phyloP scores from a whole-genome alignment of 2,797 vertebrate species.

The Phalloptychus januarius region DNA sequence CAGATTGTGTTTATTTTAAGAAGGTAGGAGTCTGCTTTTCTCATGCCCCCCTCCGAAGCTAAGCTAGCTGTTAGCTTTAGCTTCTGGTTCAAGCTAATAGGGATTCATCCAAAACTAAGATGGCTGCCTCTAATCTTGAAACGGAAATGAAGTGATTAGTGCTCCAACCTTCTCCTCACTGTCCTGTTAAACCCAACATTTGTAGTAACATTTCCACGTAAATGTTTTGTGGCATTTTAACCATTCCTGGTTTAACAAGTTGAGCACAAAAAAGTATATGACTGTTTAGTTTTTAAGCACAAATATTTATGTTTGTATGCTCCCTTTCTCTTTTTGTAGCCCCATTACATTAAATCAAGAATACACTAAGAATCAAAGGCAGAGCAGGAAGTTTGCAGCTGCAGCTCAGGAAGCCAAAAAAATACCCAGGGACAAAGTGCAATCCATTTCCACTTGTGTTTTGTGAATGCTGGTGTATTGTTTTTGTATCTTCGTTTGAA shows the following conservation, averaged over 20 bases:
- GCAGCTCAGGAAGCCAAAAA: conserved; percentile 60
- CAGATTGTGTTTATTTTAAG: neutral
- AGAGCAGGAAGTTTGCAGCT: conserved; percentile 37
- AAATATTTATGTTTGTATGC: conserved; percentile 28
- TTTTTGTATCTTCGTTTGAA: conserved; percentile 33
- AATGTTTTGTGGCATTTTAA: conserved; percentile 9
- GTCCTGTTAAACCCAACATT: neutral
- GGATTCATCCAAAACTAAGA: neutral
- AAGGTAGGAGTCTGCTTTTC: neutral
- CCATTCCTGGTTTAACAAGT: conserved; percentile 22
- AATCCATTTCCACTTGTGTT: conserved; percentile 61
- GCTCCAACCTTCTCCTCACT: neutral
- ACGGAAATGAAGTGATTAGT: conserved; percentile 8
- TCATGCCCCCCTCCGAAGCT: neutral
- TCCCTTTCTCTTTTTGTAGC: conserved; percentile 14
- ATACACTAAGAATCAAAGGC: conserved; percentile 36
- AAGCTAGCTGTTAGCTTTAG: neutral
- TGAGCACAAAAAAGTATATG: conserved; percentile 11
- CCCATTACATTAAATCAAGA: conserved; percentile 32
- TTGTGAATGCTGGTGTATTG: conserved; percentile 27
- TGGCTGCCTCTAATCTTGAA: neutral
- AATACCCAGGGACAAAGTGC: conserved; percentile 77
- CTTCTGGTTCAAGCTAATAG: neutral
- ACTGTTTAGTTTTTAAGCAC: neutral
- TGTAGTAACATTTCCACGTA: neutral